Conservation (phyloP, 2,797 vertebrate species). For the Bradypodion pumilum region DNA sequence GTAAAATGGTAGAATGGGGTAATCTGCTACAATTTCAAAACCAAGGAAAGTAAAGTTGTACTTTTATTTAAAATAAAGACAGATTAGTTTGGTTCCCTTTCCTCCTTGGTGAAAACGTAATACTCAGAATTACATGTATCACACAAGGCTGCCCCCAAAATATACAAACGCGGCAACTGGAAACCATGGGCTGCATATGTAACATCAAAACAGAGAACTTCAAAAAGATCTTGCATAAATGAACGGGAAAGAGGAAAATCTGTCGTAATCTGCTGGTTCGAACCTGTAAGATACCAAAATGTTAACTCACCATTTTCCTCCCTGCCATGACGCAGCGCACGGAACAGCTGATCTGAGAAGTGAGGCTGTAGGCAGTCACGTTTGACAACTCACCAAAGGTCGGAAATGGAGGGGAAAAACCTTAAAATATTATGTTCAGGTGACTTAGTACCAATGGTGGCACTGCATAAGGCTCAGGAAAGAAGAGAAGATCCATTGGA, state of each 20-base stretch:
- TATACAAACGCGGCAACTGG: slow-evolving; percentile 62
- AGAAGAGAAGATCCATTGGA: rapidly evolving
- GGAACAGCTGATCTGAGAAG: not conserved
- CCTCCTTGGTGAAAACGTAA: slow-evolving; percentile 44
- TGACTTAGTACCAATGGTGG: not conserved
- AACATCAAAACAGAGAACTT: slow-evolving; percentile 66
- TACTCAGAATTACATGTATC: slow-evolving; percentile 41
- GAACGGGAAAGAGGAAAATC: slow-evolving; percentile 55
- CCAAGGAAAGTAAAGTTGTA: slow-evolving; percentile 49
- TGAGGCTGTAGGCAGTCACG: not conserved
- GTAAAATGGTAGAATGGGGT: slow-evolving; percentile 56
- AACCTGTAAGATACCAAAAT: slow-evolving; percentile 42
- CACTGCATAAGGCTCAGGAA: rapidly evolving
- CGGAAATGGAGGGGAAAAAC: not conserved
- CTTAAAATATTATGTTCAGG: not conserved
- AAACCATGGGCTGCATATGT: slow-evolving; percentile 46
- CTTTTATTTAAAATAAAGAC: slow-evolving; percentile 62
- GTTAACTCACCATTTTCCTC: not conserved
- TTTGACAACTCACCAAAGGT: not conserved
- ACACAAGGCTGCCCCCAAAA: slow-evolving; percentile 61
- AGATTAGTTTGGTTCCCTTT: slow-evolving; percentile 47
- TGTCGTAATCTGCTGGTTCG: slow-evolving; percentile 47
- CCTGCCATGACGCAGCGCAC: not conserved
- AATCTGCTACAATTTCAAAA: slow-evolving; percentile 61
- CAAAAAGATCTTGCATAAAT: slow-evolving; percentile 63